Conservation (phyloP, 1,140 invertebrate species). For the Acyrthosiphon pisum region DNA sequence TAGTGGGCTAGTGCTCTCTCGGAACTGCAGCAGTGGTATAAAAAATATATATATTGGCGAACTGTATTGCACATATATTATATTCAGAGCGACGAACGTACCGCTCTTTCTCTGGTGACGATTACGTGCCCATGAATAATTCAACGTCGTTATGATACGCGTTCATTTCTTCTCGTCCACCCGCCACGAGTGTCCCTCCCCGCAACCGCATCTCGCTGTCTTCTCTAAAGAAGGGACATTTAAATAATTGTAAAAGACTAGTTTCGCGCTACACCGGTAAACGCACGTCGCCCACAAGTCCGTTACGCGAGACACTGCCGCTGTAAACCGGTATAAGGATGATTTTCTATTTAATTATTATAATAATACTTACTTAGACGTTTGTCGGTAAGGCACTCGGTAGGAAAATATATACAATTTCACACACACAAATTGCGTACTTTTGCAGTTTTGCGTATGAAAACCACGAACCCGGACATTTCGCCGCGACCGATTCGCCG, state of each 20-base stretch:
- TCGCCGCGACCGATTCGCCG: too few species aligned
- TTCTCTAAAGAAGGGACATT: neutral
- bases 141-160: constrained; percentile 7
- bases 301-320: neutral
- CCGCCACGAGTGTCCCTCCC: neutral
- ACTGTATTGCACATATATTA: neutral
- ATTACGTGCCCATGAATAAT: constrained; percentile 51
- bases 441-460: too few species aligned
- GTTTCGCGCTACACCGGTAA: neutral
- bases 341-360: neutral
- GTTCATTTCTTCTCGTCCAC: neutral
- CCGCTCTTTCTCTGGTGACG: neutral
- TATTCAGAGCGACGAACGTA: neutral
- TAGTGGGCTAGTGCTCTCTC: neutral
- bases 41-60: neutral
- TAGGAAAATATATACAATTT: neutral
- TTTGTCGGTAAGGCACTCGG: neutral
- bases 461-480: too few species aligned
- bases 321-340: neutral
- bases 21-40: neutral
- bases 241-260: constrained; percentile 13
- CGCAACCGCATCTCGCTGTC: neutral
- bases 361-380: neutral
- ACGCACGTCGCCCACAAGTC: neutral
- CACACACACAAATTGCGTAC: neutral